A percentile compares a stretch with the other conserved stretches of the same genome.
Conservation (phyloP, 1,140 invertebrate genomes). For the Platyscapa corneri region DNA sequence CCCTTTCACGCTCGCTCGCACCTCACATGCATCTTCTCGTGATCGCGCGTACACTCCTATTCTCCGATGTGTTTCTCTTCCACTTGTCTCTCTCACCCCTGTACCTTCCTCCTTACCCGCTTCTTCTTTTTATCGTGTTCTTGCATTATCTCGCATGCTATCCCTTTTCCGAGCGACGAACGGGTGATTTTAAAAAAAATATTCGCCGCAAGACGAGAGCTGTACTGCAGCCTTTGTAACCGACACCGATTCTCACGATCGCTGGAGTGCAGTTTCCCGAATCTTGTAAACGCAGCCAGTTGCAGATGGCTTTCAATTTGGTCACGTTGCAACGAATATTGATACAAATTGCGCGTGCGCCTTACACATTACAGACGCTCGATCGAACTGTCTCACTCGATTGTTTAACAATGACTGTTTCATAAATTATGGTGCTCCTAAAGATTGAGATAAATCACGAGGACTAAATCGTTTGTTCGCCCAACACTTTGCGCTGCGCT, state of each 20-base stretch:
- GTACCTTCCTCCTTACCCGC: conserved; percentile 31
- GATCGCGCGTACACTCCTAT: conserved; percentile 61
- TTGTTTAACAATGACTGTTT: too few relatives aligned
- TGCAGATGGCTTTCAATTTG: neutral
- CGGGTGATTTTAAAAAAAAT: neutral
- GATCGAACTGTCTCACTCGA: too few relatives aligned
- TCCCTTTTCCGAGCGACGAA: neutral
- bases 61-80: conserved; percentile 58
- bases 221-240: neutral
- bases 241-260: conserved; percentile 4
- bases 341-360: neutral
- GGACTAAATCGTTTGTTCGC: too few relatives aligned
- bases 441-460: too few relatives aligned
- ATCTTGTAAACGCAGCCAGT: neutral
- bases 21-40: conserved; percentile 58
- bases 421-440: too few relatives aligned
- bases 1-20: conserved; percentile 43
- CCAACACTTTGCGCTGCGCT: too few relatives aligned
- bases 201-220: neutral
- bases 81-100: conserved; percentile 25
- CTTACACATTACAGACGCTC: too few relatives aligned
- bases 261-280: neutral
- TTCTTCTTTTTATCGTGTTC: neutral
- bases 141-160: neutral
- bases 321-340: neutral